These are phyloP conservation scores for Perithous albicinctus DNA, from an alignment of 2,888 invertebrate species.

Conservation along the genomic window DNA sequence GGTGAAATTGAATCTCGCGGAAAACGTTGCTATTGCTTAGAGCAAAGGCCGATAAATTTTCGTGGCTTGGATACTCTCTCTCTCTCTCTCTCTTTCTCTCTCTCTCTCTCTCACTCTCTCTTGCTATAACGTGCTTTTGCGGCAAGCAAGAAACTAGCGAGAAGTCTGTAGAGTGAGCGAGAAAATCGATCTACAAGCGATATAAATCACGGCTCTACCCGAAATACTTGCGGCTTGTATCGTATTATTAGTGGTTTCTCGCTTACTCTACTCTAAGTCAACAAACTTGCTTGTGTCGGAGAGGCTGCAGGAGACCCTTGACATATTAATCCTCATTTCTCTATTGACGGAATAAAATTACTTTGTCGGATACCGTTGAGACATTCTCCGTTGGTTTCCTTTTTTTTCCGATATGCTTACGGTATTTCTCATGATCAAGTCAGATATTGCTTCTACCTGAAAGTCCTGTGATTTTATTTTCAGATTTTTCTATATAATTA, in stretches of 20 bases:
- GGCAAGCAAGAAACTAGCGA: not conserved
- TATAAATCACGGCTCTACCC: slow-evolving; percentile 59
- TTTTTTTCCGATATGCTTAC: too few relatives aligned
- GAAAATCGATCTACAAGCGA: slow-evolving; percentile 55
- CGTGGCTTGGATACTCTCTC: slow-evolving; percentile 25
- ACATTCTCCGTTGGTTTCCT: too few relatives aligned
- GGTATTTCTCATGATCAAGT: too few relatives aligned
- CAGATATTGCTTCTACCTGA: too few relatives aligned
- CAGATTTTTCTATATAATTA: too few relatives aligned
- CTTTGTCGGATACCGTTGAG: not conserved
- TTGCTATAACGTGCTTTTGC: slow-evolving; percentile 5
- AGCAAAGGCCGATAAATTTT: slow-evolving; percentile 60
- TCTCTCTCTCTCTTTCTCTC: too few relatives aligned
- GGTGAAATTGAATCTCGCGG: slow-evolving; percentile 68
- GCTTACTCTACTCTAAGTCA: slow-evolving; percentile 12
- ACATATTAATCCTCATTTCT: slow-evolving; percentile 8
- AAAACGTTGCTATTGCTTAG: slow-evolving; percentile 59
- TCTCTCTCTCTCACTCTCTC: too few relatives aligned
- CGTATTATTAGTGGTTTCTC: slow-evolving; percentile 48
- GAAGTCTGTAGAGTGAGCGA: not conserved
- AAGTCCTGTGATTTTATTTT: too few relatives aligned
- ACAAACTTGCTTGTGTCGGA: slow-evolving; percentile 36
- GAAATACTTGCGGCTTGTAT: slow-evolving; percentile 50
- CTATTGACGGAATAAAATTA: not conserved
- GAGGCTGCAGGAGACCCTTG: not conserved